phyloP scores from a whole-genome alignment of 2,113 vertebrate genomes.

The Cygnus atratus region DNA sequence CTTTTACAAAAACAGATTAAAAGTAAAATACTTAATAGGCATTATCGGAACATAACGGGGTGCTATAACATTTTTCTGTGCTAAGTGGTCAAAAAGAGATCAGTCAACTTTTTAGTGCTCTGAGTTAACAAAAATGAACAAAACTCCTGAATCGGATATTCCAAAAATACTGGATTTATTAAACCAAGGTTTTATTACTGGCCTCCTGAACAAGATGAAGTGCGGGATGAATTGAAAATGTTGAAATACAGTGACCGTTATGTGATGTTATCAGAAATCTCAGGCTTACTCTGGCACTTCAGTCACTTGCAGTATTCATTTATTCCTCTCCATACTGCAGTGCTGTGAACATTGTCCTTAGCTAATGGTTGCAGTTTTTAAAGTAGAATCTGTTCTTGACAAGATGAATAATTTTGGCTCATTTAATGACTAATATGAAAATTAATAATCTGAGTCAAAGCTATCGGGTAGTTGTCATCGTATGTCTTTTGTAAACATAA shows the following conservation, averaged over 20 bases:
- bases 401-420: conserved; percentile 50
- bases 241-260: background rate
- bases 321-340: background rate
- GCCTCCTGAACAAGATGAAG: background rate
- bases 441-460: conserved; percentile 55
- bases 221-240: background rate
- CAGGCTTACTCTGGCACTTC: background rate
- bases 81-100: background rate
- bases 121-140: background rate
- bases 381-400: conserved; percentile 51
- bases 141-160: background rate
- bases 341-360: conserved; percentile 44
- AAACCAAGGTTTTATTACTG: background rate
- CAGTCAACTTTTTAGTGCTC: background rate
- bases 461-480: conserved; percentile 24
- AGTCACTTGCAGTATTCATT: background rate
- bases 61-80: background rate
- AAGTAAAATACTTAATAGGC: background rate
- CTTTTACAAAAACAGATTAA: background rate
- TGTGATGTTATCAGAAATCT: background rate
- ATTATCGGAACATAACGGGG: background rate
- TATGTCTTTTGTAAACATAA: conserved; percentile 20
- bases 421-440: conserved; percentile 52
- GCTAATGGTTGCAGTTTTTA: conserved; percentile 39
- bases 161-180: background rate